These are phyloP conservation scores for Glossophaga mutica DNA, from an alignment of 2,797 vertebrate species.

Conservation along the genomic window DNA sequence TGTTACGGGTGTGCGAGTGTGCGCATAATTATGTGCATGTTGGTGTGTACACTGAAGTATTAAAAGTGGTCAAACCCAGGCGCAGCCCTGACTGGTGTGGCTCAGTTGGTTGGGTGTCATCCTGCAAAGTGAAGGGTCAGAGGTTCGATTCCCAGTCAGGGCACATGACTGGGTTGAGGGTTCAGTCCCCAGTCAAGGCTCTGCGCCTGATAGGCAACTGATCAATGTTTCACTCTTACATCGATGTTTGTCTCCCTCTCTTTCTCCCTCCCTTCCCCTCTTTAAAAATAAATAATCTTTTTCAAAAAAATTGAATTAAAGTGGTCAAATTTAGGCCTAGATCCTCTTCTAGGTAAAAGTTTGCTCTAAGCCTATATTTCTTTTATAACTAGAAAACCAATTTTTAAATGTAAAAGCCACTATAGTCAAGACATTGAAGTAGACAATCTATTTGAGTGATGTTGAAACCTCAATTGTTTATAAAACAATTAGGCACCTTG, in stretches of 20 bases:
- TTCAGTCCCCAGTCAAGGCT: no score
- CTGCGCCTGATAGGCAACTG: no score
- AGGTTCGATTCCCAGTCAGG: no score
- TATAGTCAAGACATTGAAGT: background rate
- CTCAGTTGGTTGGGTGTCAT: no score
- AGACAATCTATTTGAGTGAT: background rate
- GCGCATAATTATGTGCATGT: background rate
- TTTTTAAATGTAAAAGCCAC: background rate
- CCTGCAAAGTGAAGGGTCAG: no score
- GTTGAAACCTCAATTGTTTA: background rate
- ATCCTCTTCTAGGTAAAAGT: background rate
- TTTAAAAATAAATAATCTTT: no score
- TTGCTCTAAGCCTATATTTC: background rate
- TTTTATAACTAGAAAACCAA: background rate
- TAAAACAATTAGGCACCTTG: background rate
- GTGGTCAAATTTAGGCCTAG: background rate
- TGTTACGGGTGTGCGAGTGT: background rate
- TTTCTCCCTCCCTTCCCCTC: no score
- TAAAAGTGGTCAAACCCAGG: background rate
- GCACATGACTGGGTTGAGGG: no score
- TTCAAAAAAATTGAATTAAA: no score
- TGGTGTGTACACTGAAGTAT: background rate
- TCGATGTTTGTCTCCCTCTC: no score
- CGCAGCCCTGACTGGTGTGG: no score
- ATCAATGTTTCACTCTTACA: no score